Percentiles rank a stretch among this genome's conserved stretches.
Evolutionary conservation across 2,888 invertebrate genomes (phyloP).

Genomic region (Syritta pipiens): DNA sequence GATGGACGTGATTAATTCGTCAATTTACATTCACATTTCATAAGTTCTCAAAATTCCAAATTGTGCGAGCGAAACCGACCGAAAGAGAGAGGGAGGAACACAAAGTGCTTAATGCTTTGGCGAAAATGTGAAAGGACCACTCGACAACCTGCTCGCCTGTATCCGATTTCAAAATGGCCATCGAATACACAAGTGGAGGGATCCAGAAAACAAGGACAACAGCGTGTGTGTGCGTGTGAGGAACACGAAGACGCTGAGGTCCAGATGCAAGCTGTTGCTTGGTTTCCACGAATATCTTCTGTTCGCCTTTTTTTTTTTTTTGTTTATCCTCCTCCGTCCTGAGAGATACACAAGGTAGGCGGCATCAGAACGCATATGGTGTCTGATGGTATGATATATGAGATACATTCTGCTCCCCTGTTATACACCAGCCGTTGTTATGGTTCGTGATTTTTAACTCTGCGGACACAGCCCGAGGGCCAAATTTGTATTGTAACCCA

Average conservation of each 20-base stretch:
- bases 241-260: conserved; percentile 12
- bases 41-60: conserved; percentile 50
- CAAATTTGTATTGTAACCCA: conserved; percentile 50
- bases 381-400: conserved; percentile 55
- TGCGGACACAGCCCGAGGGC: conserved; percentile 33
- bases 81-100: conserved; percentile 23
- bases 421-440: conserved; percentile 22
- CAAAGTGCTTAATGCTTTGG: conserved; percentile 32
- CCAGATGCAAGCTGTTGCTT: conserved; percentile 68
- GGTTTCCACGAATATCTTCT: conserved; percentile 65
- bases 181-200: neutral
- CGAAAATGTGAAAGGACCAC: conserved; percentile 55
- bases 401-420: conserved; percentile 40
- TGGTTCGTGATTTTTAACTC: conserved; percentile 63
- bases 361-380: conserved; percentile 58
- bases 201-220: conserved; percentile 43
- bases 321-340: neutral
- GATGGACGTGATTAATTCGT: conserved; percentile 61
- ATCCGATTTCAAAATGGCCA: conserved; percentile 52
- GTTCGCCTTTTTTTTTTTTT: too few species aligned
- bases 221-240: conserved; percentile 30
- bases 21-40: conserved; percentile 65
- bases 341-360: conserved; percentile 53
- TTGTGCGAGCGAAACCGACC: neutral
- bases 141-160: conserved; percentile 55